Evolutionary conservation across 2,888 invertebrate genomes (phyloP), one percentile per base, ranked within the genome.

Genomic region (Achlya flavicornis): DNA sequence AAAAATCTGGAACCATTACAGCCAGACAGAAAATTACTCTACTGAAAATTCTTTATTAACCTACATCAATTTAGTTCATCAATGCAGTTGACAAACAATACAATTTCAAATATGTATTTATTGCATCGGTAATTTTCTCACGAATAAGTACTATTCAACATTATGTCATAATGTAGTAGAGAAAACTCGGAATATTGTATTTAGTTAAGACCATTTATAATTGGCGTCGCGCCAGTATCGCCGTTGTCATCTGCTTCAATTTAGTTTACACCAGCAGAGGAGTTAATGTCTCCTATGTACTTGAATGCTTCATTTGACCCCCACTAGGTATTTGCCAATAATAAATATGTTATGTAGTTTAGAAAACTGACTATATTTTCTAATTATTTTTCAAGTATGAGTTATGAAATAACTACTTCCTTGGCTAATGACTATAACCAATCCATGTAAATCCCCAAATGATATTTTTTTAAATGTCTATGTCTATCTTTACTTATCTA

Each of bases 161-260:
- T 7, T n/a, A 6, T 6, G 46, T 16, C 16, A 16, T 48, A 16
- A 16, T 48, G 53, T 53, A 72, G 64, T 68, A 74, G 71, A 72
- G 68, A 64, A 64, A 64, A 64, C 70, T 66, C 66, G 66, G 66
- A 70, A 69, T 71, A 69, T 76, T 75, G 73, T 73, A 73, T 80
- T 79, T 77, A 74, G 77, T 79, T 73, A 64, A 76, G 65, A 76
- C n/a, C 75, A 77, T 77, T 80, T 77, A 77, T 81, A 80, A 86
- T 85, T 91, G 91, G 91, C 85, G 67, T 5, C 66, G 61, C 65
- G 86, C 91, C 91, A 91, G 75, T 57, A 66, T 43, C 69, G 69
- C 68, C 73, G 76, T 77, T 84, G 84, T 82, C 84, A 83, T 83
- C 80, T 77, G 79, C 68, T 76, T 86, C 80, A 86, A 81, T 89